Base-by-base conservation (phyloP, 2,797 vertebrate species). In the Hoplostethus mediterraneus region DNA sequence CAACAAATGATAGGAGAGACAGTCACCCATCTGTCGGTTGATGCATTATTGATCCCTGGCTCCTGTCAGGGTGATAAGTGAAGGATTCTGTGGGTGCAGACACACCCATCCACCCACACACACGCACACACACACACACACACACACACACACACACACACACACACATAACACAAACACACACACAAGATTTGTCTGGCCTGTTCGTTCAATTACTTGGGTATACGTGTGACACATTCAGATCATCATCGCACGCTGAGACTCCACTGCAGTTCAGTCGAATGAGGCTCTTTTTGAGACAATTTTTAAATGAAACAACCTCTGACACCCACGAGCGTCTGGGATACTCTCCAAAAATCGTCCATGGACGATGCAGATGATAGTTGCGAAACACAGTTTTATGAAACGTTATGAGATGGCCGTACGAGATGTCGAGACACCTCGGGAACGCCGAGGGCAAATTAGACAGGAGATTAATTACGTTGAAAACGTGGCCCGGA, bases 1-100 rank as follows among this genome's bases (percentile, higher is more conserved):
- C 75, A 80, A 82, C 75, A 89, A 88, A 91, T 92, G 88, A 92
- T 80, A 83, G 80, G 54, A 80, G 60, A 79, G 80, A 89, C 79
- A 84, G 77, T 82, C 85, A 73, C 83, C 89, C 85, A 92, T 93
- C 89, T 90, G 87, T 81, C 73, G 87, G 71, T 81, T 91, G 88
- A 93, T 93, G 76, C 87, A 92, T 87, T 93, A 94, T 94, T 93
- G 89, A 94, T 93, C 81, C 68, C 51, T 6, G 61, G 74, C 66
- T 90, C 74, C 81, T 81, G 86, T 89, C 82, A 83, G 59, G 77
- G 80, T 82, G 77, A 92, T 90, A 87, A 89, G 81, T 89, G 85
- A 87, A 84, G 72, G 67, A 83, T 82, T 85, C 72, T 66, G 65
- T 59, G 62, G 71, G 66, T 71, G 64, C 60, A 85, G 56, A 80